Evolutionary conservation across 2,888 invertebrate species (phyloP).

Genomic region (Drosophila ustulata): DNA sequence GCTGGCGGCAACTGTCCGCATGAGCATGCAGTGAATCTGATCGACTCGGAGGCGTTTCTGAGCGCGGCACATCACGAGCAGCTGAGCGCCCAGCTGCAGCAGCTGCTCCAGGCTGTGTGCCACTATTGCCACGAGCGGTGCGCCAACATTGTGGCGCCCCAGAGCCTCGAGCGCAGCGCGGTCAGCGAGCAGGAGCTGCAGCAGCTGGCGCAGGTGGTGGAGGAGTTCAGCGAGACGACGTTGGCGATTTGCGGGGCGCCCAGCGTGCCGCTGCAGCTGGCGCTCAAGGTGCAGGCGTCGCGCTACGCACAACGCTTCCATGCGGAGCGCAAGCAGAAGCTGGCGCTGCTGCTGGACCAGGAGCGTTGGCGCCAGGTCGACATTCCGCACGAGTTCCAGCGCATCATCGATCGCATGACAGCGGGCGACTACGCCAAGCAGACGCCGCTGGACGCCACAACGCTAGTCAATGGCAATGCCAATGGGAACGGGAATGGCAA

Average conservation of each 20-base stretch:
- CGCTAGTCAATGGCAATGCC: constrained; percentile 34
- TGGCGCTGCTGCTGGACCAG: constrained; percentile 93
- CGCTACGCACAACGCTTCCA: constrained; percentile 97
- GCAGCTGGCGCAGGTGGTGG: constrained; percentile 90
- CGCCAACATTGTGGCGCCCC: constrained; percentile 93
- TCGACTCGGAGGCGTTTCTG: constrained; percentile 89
- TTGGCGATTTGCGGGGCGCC: constrained; percentile 90
- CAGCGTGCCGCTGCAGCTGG: constrained; percentile 91
- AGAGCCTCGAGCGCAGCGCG: constrained; percentile 89
- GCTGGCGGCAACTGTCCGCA: constrained; percentile 85
- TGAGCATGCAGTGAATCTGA: constrained; percentile 85
- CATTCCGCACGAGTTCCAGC: constrained; percentile 95
- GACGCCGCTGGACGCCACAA: constrained; percentile 15
- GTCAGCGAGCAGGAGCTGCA: constrained; percentile 92
- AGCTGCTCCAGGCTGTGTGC: constrained; percentile 92
- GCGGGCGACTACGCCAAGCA: constrained; percentile 82
- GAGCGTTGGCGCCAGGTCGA: constrained; percentile 98
- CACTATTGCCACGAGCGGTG: constrained; percentile 97
- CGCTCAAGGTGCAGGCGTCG: constrained; percentile 94
- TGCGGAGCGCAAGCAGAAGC: constrained; percentile 93
- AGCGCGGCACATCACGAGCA: constrained; percentile 89
- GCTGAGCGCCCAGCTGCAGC: constrained; percentile 90
- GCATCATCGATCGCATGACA: constrained; percentile 90
- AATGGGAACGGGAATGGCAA: constrained; percentile 79
- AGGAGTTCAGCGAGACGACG: constrained; percentile 91